Conservation (phyloP, 1,140 invertebrate species). For the Artemia franciscana region DNA sequence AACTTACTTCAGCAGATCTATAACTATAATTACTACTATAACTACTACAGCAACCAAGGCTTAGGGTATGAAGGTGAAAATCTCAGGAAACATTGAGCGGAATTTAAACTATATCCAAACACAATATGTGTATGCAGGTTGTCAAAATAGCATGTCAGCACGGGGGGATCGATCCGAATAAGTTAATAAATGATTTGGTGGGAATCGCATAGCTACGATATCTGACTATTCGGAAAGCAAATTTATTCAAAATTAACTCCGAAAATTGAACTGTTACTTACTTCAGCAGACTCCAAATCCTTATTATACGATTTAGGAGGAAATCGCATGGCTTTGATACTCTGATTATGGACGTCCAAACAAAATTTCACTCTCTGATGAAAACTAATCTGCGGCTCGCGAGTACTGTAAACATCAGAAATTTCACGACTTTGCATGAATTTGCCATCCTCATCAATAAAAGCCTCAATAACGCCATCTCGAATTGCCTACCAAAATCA, state of each 20-base stretch:
- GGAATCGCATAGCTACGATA: background rate
- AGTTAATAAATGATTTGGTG: conserved; percentile 18
- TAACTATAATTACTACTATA: no score
- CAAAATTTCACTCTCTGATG: conserved; percentile 96
- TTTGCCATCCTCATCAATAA: conserved; percentile 76
- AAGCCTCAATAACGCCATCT: conserved; percentile 95
- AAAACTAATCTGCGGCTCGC: conserved; percentile 86
- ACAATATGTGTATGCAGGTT: no score
- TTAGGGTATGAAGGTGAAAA: no score
- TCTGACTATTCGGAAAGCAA: background rate
- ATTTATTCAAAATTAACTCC: background rate
- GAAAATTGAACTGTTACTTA: conserved; percentile 15
- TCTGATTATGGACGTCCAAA: conserved; percentile 91
- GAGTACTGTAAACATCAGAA: conserved; percentile 87
- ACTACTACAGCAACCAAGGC: no score
- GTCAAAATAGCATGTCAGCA: no score
- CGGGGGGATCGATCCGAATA: conserved; percentile 16
- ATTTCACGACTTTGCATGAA: conserved; percentile 95
- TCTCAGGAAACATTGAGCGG: no score
- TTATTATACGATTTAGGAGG: conserved; percentile 97
- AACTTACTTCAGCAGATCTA: no score
- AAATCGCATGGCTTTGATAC: conserved; percentile 94
- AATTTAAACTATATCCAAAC: no score
- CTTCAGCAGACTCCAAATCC: conserved; percentile 86
- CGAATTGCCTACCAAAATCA: conserved; percentile 80